Conservation (phyloP, 2,113 vertebrate species). For the Pionites leucogaster region DNA sequence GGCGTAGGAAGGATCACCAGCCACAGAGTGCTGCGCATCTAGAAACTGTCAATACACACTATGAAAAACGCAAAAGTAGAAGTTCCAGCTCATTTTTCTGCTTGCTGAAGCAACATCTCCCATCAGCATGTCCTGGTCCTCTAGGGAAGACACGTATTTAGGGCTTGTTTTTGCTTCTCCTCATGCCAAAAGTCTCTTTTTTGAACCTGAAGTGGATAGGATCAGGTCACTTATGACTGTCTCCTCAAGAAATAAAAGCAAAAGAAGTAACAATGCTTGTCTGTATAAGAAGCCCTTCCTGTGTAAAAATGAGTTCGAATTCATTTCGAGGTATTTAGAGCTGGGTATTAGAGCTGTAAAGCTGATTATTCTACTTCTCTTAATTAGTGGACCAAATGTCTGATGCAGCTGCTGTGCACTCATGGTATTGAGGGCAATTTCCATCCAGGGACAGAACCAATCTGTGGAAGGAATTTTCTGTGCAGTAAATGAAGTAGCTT, state of each 20-base stretch:
- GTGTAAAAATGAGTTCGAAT: conserved; percentile 1
- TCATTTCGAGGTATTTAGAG: conserved; percentile 16
- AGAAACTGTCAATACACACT: conserved; percentile 69
- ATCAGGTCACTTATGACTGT: background rate
- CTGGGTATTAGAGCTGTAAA: conserved; percentile 32
- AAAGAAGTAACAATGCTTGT: background rate
- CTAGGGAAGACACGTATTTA: background rate
- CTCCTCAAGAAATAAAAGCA: background rate
- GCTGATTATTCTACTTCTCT: conserved; percentile 45
- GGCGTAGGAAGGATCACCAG: conserved; percentile 68
- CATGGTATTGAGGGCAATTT: conserved; percentile 15
- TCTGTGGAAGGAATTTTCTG: background rate
- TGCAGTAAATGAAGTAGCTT: background rate
- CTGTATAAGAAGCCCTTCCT: background rate
- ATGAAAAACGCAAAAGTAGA: conserved; percentile 69
- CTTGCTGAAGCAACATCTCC: conserved; percentile 40
- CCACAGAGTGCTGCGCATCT: conserved; percentile 59
- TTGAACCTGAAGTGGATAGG: background rate
- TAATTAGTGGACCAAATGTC: conserved; percentile 46
- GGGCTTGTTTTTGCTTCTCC: background rate
- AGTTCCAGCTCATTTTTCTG: conserved; percentile 69
- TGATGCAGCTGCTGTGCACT: conserved; percentile 34
- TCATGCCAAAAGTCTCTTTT: background rate
- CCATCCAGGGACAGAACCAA: background rate
- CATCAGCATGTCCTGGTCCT: conserved; percentile 20